Evolutionary conservation across 1,140 invertebrate genomes (phyloP).

Genomic region (Hyles vespertilio): DNA sequence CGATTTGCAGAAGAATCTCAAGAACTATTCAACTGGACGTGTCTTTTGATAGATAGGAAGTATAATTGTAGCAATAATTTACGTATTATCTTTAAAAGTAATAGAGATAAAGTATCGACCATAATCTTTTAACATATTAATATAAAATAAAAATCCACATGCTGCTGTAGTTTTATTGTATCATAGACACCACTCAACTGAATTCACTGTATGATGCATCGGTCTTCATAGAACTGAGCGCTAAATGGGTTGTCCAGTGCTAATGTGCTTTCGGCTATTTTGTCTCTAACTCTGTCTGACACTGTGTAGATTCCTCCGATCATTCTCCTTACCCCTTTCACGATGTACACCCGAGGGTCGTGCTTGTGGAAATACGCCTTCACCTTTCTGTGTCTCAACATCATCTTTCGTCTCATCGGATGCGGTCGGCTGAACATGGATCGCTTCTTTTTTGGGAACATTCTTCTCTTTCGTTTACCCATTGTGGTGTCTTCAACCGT

Average conservation of each 20-base stretch:
- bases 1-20: no score
- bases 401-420: conserved; percentile 53
- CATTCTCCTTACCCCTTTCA: conserved; percentile 37
- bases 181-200: background rate
- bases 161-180: background rate
- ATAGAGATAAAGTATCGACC: no score
- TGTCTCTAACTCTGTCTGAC: conserved; percentile 49
- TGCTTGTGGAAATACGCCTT: conserved; percentile 50
- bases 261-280: conserved; percentile 47
- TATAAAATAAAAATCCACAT: no score
- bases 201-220: conserved; percentile 39
- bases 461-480: conserved; percentile 40
- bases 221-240: conserved; percentile 52
- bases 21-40: no score
- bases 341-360: conserved; percentile 32
- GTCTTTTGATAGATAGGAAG: no score
- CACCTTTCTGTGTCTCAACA: conserved; percentile 40
- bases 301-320: conserved; percentile 49
- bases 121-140: no score
- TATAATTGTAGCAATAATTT: no score
- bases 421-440: conserved; percentile 55
- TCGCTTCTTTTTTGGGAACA: conserved; percentile 45
- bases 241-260: conserved; percentile 52
- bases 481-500: conserved; percentile 15
- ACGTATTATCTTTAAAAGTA: no score